A percentile compares a stretch with the other conserved stretches of the same genome.
Conservation (phyloP, 2,113 vertebrate genomes). For the Fulica atra region DNA sequence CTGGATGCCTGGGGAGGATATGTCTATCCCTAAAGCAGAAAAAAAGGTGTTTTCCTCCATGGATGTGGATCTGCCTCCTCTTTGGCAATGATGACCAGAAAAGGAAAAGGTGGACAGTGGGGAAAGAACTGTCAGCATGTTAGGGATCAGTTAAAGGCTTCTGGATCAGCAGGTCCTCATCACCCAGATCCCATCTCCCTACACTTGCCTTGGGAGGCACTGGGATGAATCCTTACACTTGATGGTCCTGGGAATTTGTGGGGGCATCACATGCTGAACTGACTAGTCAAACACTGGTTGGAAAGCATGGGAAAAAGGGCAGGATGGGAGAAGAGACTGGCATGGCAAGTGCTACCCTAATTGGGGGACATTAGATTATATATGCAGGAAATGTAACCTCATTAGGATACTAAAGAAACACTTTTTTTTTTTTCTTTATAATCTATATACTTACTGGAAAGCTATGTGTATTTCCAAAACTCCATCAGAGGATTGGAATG, state of each 20-base stretch:
- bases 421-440: rapidly evolving
- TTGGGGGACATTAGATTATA: background rate
- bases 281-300: rapidly evolving
- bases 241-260: background rate
- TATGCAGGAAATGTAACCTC: background rate
- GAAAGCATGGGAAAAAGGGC: background rate
- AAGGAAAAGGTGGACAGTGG: background rate
- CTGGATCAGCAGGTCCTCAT: background rate
- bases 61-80: background rate
- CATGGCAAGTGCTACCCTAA: background rate
- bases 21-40: rapidly evolving
- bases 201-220: background rate
- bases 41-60: background rate
- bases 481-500: background rate
- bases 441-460: background rate
- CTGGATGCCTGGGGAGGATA: rapidly evolving
- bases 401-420: background rate
- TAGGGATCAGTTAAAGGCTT: background rate
- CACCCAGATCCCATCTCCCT: background rate
- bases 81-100: background rate
- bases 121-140: background rate
- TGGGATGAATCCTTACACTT: background rate
- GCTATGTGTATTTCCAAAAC: background rate
- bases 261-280: background rate
- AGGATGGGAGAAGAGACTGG: background rate